These are phyloP conservation scores for Drosophila testacea DNA, from an alignment of 2,888 invertebrate genomes.

Conservation along the genomic window DNA sequence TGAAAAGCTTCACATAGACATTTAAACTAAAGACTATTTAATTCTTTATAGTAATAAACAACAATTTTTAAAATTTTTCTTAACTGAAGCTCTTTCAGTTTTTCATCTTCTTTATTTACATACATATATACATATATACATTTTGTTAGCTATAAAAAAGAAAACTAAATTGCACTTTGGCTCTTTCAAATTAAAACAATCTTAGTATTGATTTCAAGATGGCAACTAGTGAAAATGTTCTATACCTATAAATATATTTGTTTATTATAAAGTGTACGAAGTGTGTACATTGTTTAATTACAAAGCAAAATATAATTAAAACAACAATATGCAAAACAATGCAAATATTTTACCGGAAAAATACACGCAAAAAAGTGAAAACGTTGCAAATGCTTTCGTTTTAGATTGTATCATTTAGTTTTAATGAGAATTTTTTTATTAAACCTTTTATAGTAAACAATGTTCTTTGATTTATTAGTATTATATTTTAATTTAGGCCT, in stretches of 20 bases:
- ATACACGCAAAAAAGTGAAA: not conserved
- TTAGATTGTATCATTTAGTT: constrained; percentile 25
- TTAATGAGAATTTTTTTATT: constrained; percentile 28
- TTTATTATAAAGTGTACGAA: constrained; percentile 3
- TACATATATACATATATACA: no score
- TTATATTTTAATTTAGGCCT: no score
- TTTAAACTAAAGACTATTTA: constrained; percentile 1
- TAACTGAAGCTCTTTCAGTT: not conserved
- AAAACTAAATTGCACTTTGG: constrained; percentile 1
- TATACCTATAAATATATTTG: constrained; percentile 18
- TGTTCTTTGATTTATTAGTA: not conserved
- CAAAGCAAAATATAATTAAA: constrained; percentile 11
- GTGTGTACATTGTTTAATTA: constrained; percentile 19
- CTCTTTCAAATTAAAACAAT: constrained; percentile 2
- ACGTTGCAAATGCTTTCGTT: constrained; percentile 1
- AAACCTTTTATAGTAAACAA: not conserved
- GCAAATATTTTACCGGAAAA: not conserved
- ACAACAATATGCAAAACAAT: not conserved
- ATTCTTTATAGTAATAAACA: constrained; percentile 7
- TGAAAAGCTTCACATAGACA: constrained; percentile 3
- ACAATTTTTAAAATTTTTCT: not conserved
- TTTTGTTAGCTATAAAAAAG: not conserved
- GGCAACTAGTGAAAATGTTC: no score
- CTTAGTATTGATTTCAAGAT: not conserved
- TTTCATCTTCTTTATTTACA: not conserved